A percentile compares a stretch with the other conserved stretches of the same genome.
These are phyloP conservation scores for Cheirogaleus major DNA, from an alignment of 2,797 vertebrate genomes.

Conservation along the genomic window DNA sequence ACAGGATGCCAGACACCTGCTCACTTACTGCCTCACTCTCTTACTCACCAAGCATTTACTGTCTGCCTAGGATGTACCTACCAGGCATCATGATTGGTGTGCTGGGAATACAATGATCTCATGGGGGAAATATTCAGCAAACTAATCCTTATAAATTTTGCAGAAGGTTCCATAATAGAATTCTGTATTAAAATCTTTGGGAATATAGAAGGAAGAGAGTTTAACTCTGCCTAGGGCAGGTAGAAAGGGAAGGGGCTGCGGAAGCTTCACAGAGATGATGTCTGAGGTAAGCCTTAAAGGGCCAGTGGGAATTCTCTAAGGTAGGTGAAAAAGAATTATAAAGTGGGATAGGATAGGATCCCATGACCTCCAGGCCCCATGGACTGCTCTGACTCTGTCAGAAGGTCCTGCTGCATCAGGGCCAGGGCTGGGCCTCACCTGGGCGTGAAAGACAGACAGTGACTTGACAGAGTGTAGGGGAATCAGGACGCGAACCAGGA, in stretches of 20 bases:
- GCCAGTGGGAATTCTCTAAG: background rate
- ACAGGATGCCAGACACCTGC: background rate
- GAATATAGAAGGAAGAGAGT: background rate
- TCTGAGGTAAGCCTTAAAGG: background rate
- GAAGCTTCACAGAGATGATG: background rate
- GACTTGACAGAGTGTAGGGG: constrained; percentile 95
- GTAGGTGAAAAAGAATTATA: background rate
- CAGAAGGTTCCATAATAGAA: background rate
- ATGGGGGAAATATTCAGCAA: background rate
- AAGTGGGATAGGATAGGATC: background rate
- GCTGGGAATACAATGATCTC: background rate
- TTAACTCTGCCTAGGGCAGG: background rate
- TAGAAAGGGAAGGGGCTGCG: background rate
- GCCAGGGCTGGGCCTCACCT: constrained; percentile 86
- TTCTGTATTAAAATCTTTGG: background rate
- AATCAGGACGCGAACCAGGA: constrained; percentile 95
- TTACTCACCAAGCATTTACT: background rate
- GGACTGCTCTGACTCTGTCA: background rate
- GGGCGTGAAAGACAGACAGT: constrained; percentile 95
- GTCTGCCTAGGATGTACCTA: background rate
- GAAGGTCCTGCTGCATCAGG: background rate
- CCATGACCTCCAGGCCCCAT: background rate
- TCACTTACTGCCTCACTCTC: background rate
- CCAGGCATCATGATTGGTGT: background rate
- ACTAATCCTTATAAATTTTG: background rate